Evolutionary conservation across 2,113 vertebrate species (phyloP), one percentile per base, ranked within the genome.

Genomic region (Castor canadensis): DNA sequence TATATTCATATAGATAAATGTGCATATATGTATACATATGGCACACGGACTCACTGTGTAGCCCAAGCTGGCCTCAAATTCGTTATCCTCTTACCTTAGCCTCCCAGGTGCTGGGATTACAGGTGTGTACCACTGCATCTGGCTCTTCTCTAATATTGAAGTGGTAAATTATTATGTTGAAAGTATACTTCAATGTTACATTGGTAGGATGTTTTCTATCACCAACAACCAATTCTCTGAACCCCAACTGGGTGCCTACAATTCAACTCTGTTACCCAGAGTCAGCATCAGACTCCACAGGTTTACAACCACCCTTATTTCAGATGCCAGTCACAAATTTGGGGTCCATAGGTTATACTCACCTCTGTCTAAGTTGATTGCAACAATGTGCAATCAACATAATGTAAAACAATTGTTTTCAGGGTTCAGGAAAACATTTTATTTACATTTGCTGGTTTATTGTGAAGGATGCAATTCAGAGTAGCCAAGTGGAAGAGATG

Each of bases 361-460:
- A 47, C 43, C 69, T 49, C 38, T 91, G 26, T 81, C 47, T 52
- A 47, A 11, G 28, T 26, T 58, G 52, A 20, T 11, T 86, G 62
- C 2, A 26, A 45, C 58, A 52, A 62, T 66, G 84, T 83, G 54
- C 60, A 67, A 86, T 38, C 13, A 91, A 54, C 10, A n/a, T n/a
- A n/a, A n/a, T n/a, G n/a, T n/a, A n/a, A n/a, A n/a, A n/a, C n/a
- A n/a, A n/a, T n/a, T 3, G n/a, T 43, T 91, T 67, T 20, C 32
- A 80, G 82, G 87, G 85, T 62, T 94, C n/a, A 67, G 58, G 52
- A 76, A 91, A 87, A 75, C 9, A 52, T n/a, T 76, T 45, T n/a
- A 54, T 32, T 72, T 72, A 43, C 20, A 9, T 49, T 66, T 30
- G 4, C 54, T 66, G 47, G 40, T 12, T 92, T 92, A 45, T 32